Evolutionary conservation across 2,797 vertebrate genomes (phyloP).

Genomic region (Propithecus deckenii): DNA sequence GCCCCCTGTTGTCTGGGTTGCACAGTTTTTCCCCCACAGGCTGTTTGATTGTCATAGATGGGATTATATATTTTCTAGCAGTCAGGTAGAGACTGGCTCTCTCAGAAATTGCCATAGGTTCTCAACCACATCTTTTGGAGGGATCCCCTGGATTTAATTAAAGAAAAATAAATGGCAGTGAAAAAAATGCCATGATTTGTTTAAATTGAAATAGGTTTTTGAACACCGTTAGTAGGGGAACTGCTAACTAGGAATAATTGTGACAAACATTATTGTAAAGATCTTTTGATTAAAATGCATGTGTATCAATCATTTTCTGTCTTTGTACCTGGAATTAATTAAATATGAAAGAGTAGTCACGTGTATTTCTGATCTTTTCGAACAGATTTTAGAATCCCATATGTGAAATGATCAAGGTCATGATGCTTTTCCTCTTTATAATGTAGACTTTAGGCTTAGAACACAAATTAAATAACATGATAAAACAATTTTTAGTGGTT

Average conservation of each 20-base stretch:
- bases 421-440: neutral
- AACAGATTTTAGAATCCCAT: neutral
- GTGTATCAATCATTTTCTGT: neutral
- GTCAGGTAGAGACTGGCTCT: neutral
- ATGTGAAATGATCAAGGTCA: neutral
- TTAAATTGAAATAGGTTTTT: neutral
- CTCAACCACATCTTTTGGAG: neutral
- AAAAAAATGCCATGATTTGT: neutral
- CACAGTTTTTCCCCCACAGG: neutral
- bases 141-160: neutral
- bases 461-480: neutral
- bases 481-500: neutral
- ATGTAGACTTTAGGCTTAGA: neutral
- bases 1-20: neutral
- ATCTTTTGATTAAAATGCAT: neutral
- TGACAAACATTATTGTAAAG: neutral
- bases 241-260: neutral
- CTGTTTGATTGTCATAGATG: neutral
- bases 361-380: neutral
- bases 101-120: neutral
- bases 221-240: neutral
- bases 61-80: neutral
- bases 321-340: neutral
- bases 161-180: neutral
- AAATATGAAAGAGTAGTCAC: neutral